Conservation (phyloP, 2,888 invertebrate genomes). For the Cryptus viduatorius region DNA sequence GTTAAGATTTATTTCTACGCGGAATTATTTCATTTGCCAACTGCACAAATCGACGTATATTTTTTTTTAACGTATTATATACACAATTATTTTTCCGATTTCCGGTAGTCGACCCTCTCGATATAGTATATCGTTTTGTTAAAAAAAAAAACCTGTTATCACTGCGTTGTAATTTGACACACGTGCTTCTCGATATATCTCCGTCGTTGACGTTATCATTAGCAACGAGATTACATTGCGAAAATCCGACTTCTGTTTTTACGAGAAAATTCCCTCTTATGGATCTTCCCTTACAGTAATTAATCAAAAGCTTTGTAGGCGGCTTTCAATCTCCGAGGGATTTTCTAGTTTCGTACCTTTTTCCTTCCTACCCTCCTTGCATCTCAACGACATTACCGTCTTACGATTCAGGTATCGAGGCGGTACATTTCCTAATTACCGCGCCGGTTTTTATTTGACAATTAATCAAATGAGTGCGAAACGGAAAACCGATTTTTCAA, state of each 20-base stretch:
- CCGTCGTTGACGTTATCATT: constrained; percentile 20
- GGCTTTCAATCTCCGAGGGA: constrained; percentile 22
- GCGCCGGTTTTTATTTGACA: not conserved
- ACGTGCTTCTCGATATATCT: no score
- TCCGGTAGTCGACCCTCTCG: no score
- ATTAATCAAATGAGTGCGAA: constrained; percentile 20
- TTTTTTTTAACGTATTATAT: no score
- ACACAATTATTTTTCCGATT: no score
- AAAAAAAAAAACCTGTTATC: no score
- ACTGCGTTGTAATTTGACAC: no score
- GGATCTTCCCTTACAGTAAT: constrained; percentile 34
- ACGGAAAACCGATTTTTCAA: no score
- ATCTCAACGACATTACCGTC: constrained; percentile 18
- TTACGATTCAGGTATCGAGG: constrained; percentile 29
- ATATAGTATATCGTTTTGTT: no score
- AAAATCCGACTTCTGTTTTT: constrained; percentile 7
- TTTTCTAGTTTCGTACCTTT: constrained; percentile 5
- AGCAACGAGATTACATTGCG: constrained; percentile 24
- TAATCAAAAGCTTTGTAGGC: constrained; percentile 41
- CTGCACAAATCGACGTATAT: no score
- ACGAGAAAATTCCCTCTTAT: constrained; percentile 25
- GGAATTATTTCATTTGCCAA: no score
- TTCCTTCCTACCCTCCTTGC: not conserved
- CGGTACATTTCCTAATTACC: not conserved
- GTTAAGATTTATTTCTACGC: no score